A percentile compares a stretch with the other conserved stretches of the same genome.
These are phyloP conservation scores for Yponomeuta evonymella DNA, from an alignment of 2,888 invertebrate species.

Conservation along the genomic window DNA sequence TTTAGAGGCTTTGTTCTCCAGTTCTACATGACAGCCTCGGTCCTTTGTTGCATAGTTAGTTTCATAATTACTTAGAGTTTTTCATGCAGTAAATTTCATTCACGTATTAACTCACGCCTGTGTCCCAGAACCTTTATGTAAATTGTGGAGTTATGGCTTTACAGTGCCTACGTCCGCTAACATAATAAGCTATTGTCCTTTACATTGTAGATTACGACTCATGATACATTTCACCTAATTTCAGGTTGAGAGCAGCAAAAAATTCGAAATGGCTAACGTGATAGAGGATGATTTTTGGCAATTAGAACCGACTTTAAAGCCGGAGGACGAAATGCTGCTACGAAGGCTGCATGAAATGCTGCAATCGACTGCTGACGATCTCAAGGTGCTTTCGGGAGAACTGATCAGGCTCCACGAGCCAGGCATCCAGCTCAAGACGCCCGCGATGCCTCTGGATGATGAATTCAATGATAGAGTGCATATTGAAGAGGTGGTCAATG, in stretches of 20 bases:
- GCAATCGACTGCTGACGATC: constrained; percentile 66
- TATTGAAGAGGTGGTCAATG: constrained; percentile 66
- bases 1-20: too few species aligned
- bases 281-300: constrained; percentile 64
- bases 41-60: too few species aligned
- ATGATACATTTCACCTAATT: constrained; percentile 23
- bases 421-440: constrained; percentile 45
- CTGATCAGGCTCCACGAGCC: constrained; percentile 53
- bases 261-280: constrained; percentile 63
- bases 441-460: constrained; percentile 60
- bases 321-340: constrained; percentile 64
- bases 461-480: constrained; percentile 68
- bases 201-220: too few species aligned
- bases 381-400: constrained; percentile 62
- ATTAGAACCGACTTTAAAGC: constrained; percentile 56
- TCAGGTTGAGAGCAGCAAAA: constrained; percentile 68
- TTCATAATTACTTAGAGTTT: too few species aligned
- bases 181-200: too few species aligned
- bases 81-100: too few species aligned
- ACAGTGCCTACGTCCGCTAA: too few species aligned
- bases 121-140: not conserved
- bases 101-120: not conserved
- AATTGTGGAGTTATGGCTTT: not conserved
- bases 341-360: constrained; percentile 66
- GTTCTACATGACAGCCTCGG: too few species aligned